Evolutionary conservation across 2,113 vertebrate species (phyloP).

Genomic region (Coptodon rendalli): DNA sequence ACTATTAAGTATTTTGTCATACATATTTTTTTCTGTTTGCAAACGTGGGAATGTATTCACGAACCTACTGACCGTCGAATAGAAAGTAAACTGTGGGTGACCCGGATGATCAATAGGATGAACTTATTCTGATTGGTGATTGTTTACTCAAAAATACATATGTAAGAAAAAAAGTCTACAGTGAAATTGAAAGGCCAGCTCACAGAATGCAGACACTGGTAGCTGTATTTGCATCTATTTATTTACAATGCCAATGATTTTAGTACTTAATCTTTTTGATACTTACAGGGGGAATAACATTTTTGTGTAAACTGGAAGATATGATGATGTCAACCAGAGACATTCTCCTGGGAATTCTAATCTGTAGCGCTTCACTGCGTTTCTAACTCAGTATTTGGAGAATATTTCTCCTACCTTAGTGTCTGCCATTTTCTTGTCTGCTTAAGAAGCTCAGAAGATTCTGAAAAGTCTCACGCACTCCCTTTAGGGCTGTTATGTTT

Average conservation of each 20-base stretch:
- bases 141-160: background rate
- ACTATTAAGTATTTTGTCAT: background rate
- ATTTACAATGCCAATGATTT: background rate
- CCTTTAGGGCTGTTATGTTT: background rate
- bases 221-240: background rate
- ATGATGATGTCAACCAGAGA: background rate
- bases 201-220: background rate
- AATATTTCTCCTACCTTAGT: background rate
- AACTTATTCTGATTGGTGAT: background rate
- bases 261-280: background rate
- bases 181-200: background rate
- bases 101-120: background rate
- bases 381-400: background rate
- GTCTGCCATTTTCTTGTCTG: background rate
- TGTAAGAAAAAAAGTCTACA: background rate
- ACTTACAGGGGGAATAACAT: background rate
- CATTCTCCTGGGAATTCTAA: background rate
- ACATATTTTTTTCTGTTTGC: background rate
- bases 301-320: background rate
- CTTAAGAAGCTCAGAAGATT: background rate
- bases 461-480: background rate
- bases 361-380: background rate
- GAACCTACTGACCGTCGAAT: background rate
- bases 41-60: background rate
- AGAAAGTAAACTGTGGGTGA: background rate